A percentile compares a stretch with the other conserved stretches of the same genome.
Conservation (phyloP, 2,888 invertebrate species). For the Parthenolecanium corni region DNA sequence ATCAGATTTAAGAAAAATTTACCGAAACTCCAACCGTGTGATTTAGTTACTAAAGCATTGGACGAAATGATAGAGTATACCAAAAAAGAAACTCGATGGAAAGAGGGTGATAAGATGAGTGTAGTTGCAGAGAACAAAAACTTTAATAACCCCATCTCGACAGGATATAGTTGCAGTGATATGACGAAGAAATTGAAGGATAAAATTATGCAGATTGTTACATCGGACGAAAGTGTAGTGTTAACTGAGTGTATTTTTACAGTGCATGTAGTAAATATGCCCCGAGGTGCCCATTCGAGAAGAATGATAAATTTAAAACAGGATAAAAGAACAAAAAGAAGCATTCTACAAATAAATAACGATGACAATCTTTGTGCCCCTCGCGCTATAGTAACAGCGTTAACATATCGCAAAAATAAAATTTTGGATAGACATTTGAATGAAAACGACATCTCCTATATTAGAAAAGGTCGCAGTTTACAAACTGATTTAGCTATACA, state of each 20-base stretch:
- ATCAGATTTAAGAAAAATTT: neutral
- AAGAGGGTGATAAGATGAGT: conserved; percentile 1
- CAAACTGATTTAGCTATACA: conserved; percentile 7
- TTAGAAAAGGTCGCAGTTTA: conserved; percentile 20
- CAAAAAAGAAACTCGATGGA: conserved; percentile 5
- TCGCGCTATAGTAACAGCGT: neutral
- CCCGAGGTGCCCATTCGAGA: neutral
- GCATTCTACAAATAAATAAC: conserved; percentile 15
- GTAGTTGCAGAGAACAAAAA: neutral
- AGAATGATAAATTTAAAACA: conserved; percentile 14
- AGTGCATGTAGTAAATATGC: conserved; percentile 1
- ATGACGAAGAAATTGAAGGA: neutral
- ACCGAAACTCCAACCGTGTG: neutral
- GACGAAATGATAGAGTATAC: neutral
- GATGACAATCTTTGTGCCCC: conserved; percentile 18
- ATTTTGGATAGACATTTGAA: conserved; percentile 2
- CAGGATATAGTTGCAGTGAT: conserved; percentile 10
- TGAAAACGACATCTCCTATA: neutral
- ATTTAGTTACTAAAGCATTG: conserved; percentile 17
- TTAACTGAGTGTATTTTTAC: conserved; percentile 7
- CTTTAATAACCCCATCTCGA: conserved; percentile 10
- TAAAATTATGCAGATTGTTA: conserved; percentile 13
- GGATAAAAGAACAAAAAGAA: conserved; percentile 11
- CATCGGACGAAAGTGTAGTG: conserved; percentile 23
- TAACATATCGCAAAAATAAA: conserved; percentile 2